Base-by-base conservation (phyloP, 2,888 invertebrate genomes). In the Griposia aprilina region DNA sequence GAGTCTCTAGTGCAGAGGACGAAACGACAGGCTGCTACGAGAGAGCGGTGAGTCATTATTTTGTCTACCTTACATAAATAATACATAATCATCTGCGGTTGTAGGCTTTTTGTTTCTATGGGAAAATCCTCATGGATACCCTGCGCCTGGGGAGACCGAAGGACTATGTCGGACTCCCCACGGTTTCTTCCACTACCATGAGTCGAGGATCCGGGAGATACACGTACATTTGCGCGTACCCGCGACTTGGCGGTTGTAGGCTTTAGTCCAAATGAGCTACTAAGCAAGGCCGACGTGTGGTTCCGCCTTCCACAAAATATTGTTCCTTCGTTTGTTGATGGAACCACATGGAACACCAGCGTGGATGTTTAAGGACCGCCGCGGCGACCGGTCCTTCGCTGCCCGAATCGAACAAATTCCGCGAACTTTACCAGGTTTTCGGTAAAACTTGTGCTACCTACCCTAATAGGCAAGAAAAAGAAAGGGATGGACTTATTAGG, bases 1-100 rank as follows among this genome's bases (percentile, higher is more conserved):
- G 96, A 96, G 95, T 95, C 94, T 94, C 95, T 93, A 95, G 96
- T 96, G 96, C 96, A 96, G 96, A 93, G 94, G 93, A 93, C 93
- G 91, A 92, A 94, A 95, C 95, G 94, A 94, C 94, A 87, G 94
- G 90, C 93, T 91, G 92, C 94, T 92, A 94, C 96, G 95, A 95
- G 94, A 94, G 96, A 96, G 96, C 95, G 96, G 97, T 96, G 90
- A 95, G 96, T 93, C 81, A 82, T n/a, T 75, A 41, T 4, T 72
- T 57, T 68, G 41, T 67, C 30, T 85, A 23, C n/a, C 23, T 17
- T 59, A 23, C 11, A 11, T 11, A 15, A 50, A 50, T 30, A 50
- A 30, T 30, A n/a, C 15, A 59, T 0, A 20, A 36, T 66, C 45
- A n/a, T 20, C 20, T 55, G 52, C 20, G 3, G 30, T 15, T 0